Percentiles rank a stretch among this genome's conserved stretches.
Evolutionary conservation across 2,113 vertebrate genomes (phyloP).

Genomic region (Paramisgurnus dabryanus): DNA sequence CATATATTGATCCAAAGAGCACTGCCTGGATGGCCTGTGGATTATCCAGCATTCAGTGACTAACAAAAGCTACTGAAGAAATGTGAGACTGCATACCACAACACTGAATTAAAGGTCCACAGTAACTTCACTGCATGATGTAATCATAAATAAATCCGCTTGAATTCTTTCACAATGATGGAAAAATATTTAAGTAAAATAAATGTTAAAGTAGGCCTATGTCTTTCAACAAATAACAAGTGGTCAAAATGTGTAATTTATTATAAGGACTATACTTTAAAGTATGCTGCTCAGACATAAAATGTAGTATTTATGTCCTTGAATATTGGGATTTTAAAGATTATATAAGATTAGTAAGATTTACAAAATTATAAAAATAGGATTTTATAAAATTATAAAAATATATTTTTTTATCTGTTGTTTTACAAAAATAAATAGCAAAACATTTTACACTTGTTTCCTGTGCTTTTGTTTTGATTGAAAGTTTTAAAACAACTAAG

Average conservation of each 20-base stretch:
- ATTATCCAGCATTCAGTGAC: slow-evolving; percentile 68
- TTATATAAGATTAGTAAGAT: too few relatives aligned
- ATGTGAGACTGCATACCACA: slow-evolving; percentile 32
- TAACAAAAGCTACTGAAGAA: slow-evolving; percentile 65
- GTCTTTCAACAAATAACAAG: slow-evolving; percentile 8
- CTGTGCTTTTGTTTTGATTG: background rate
- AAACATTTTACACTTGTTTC: background rate
- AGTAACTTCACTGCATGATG: background rate
- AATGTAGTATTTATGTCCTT: background rate
- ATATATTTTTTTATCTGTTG: background rate
- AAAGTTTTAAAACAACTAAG: background rate
- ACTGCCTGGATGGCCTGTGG: slow-evolving; percentile 68
- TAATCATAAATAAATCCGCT: slow-evolving; percentile 13
- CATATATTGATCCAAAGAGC: slow-evolving; percentile 77
- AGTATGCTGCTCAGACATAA: background rate
- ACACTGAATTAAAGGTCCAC: slow-evolving; percentile 26
- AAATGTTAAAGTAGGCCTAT: background rate
- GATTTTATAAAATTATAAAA: background rate
- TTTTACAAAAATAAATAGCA: background rate
- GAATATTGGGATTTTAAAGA: background rate
- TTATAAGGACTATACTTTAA: background rate
- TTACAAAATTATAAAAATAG: too few relatives aligned
- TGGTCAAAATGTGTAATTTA: background rate
- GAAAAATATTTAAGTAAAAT: background rate
- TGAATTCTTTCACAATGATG: background rate